Evolutionary conservation across 2,888 invertebrate genomes (phyloP), one percentile per base, ranked within the genome.

Genomic region (Xestia ashworthii): DNA sequence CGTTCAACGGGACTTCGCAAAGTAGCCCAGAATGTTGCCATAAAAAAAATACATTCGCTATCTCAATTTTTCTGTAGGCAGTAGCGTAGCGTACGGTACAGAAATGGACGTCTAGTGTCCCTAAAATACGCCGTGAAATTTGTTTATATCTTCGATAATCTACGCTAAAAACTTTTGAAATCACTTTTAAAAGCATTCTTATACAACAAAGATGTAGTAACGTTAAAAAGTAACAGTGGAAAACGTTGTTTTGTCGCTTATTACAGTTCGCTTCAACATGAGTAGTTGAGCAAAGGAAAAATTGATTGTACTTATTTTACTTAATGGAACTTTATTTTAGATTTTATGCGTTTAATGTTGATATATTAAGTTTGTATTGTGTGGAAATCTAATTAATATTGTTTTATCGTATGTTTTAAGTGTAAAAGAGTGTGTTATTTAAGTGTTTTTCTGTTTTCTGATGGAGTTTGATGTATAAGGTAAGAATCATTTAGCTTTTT

Each of bases 101-200:
- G 94, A 93, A 96, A 96, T 96, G 96, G 96, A 96, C 96, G 96
- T 96, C 94, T 90, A 91, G 90, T 83, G 62, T 92, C 92, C 87
- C 75, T 93, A 92, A 91, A 91, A 91, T 86, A 92, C 91, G 93
- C 93, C 91, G 94, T 94, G 93, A 92, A 93, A 94, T 95, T 96
- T 96, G 96, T 96, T 96, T 96, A 96, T 96, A 96, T 95, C 94
- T 93, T 90, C 96, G 95, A 92, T 91, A 95, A 96, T 95, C 95
- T 94, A 93, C 94, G 91, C 92, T 91, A 90, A 93, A 96, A 96
- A 96, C 96, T 96, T 96, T 96, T 96, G 91, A 92, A 95, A 95
- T 92, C 91, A 95, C 92, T 96, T 95, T 95, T 92, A 94, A 95
- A 96, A 93, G 92, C 91, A 87, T 89, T 92, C 90, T 89, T 88